Conservation (phyloP, 2,888 invertebrate genomes). For the Prenolepis imparis region DNA sequence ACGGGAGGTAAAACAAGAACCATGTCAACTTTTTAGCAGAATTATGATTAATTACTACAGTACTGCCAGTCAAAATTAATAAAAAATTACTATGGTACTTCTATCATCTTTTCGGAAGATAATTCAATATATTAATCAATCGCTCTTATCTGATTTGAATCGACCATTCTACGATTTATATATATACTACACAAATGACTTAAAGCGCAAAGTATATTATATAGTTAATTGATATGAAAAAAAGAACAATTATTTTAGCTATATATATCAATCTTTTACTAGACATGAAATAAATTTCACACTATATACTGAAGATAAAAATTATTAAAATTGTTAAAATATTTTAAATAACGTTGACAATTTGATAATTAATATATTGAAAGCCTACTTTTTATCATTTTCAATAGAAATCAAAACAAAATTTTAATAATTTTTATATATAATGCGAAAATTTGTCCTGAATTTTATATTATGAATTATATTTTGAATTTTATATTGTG, state of each 20-base stretch:
- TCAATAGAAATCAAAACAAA: neutral
- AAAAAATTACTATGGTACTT: conserved; percentile 34
- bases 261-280: conserved; percentile 17
- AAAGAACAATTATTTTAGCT: conserved; percentile 26
- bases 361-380: conserved; percentile 8
- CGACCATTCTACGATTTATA: conserved; percentile 5
- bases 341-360: neutral
- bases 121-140: conserved; percentile 34
- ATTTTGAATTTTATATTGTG: neutral
- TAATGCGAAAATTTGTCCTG: neutral
- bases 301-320: neutral
- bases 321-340: neutral
- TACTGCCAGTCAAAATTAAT: conserved; percentile 40
- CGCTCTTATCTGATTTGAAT: neutral
- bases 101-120: neutral
- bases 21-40: conserved; percentile 15
- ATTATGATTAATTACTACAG: conserved; percentile 42
- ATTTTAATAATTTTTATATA: conserved; percentile 15
- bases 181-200: conserved; percentile 13
- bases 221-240: conserved; percentile 17
- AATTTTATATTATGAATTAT: conserved; percentile 7
- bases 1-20: conserved; percentile 6
- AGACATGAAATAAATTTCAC: neutral
- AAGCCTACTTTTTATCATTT: neutral
- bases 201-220: neutral